phyloP scores from a whole-genome alignment of 2,888 invertebrate genomes.

The Chromoteleia sp. region DNA sequence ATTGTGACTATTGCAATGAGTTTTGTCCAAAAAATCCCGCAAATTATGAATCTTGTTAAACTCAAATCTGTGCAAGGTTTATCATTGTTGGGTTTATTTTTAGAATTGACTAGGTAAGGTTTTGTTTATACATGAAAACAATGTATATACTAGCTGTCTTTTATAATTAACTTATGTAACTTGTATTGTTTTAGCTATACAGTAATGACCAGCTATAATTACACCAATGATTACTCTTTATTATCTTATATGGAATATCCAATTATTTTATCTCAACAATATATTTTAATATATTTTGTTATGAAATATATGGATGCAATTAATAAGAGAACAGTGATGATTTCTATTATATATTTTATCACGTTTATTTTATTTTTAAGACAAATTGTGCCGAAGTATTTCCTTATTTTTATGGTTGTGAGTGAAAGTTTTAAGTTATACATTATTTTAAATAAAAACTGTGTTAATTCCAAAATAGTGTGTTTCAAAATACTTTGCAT shows the following conservation, averaged over 20 bases:
- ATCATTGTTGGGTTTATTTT: constrained; percentile 87
- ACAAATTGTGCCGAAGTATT: constrained; percentile 84
- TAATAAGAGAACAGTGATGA: constrained; percentile 80
- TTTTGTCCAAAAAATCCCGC: constrained; percentile 92
- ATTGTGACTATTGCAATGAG: constrained; percentile 91
- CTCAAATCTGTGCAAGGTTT: constrained; percentile 90
- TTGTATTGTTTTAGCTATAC: constrained; percentile 88
- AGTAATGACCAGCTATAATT: constrained; percentile 93
- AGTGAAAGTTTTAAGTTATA: constrained; percentile 79
- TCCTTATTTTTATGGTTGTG: constrained; percentile 89
- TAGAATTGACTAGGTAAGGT: constrained; percentile 90
- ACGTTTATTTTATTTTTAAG: constrained; percentile 82
- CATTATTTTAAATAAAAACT: constrained; percentile 9
- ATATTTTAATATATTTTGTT: constrained; percentile 89
- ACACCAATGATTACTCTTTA: constrained; percentile 89
- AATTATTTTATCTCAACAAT: constrained; percentile 91
- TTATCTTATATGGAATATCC: constrained; percentile 94
- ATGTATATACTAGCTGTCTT: not conserved
- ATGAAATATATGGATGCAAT: constrained; percentile 88
- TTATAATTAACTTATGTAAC: constrained; percentile 34
- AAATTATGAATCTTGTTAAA: constrained; percentile 89
- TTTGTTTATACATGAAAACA: constrained; percentile 23
- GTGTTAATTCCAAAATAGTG: too few species aligned
- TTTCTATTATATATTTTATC: constrained; percentile 82
- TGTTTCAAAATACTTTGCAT: too few species aligned